Conservation (phyloP, 2,797 vertebrate genomes). For the Coregonus suidteri region DNA sequence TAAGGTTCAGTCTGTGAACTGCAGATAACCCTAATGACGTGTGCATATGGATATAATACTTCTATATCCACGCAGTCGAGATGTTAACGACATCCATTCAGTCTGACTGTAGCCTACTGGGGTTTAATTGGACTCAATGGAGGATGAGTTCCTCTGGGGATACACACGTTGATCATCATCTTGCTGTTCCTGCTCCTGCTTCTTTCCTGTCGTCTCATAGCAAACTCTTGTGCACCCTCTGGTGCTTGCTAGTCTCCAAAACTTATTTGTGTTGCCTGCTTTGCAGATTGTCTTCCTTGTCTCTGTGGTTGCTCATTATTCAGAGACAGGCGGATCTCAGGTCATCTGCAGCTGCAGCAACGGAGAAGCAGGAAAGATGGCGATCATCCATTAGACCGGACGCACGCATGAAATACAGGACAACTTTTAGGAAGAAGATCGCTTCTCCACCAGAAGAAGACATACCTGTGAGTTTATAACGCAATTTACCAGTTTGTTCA, state of each 20-base stretch:
- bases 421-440: conserved; percentile 86
- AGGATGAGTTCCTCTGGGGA: conserved; percentile 76
- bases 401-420: conserved; percentile 93
- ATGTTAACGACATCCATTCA: conserved; percentile 36
- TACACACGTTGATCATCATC: conserved; percentile 74
- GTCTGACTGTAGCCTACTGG: conserved; percentile 3
- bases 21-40: conserved; percentile 76
- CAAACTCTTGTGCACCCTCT: conserved; percentile 98
- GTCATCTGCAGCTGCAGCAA: conserved; percentile 96
- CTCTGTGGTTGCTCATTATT: conserved; percentile 98
- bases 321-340: conserved; percentile 99
- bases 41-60: conserved; percentile 69
- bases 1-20: conserved; percentile 65
- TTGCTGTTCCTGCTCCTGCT: conserved; percentile 68
- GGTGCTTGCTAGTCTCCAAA: conserved; percentile 88
- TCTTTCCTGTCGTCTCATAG: conserved; percentile 77
- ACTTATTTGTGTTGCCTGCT: conserved; percentile 92
- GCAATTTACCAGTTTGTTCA: conserved; percentile 64
- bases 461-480: conserved; percentile 71
- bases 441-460: conserved; percentile 72
- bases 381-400: conserved; percentile 98
- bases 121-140: conserved; percentile 66
- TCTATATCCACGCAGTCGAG: conserved; percentile 25
- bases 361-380: conserved; percentile 97
- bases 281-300: conserved; percentile 97